phyloP scores from a whole-genome alignment of 2,888 invertebrate species.

The Allophyes oxyacanthae region DNA sequence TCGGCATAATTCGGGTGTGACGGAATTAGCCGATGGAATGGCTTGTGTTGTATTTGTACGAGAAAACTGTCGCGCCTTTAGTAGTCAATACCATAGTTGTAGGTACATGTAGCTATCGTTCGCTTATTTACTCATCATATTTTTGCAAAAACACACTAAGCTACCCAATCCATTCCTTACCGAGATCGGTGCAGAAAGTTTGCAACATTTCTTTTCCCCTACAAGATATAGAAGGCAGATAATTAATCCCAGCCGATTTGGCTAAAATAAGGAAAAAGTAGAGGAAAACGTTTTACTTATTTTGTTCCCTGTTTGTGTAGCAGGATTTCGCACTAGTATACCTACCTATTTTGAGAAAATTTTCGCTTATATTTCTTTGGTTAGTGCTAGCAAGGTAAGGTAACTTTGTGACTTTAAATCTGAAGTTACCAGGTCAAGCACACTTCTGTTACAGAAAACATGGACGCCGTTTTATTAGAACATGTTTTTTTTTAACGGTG shows the following conservation, averaged over 20 bases:
- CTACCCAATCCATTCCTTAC: constrained; percentile 4
- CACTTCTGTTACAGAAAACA: too few relatives aligned
- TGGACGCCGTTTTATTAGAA: too few relatives aligned
- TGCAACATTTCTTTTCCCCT: constrained; percentile 32
- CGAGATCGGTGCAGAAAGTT: not conserved
- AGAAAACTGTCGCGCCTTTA: too few relatives aligned
- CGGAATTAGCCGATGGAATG: too few relatives aligned
- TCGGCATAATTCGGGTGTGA: too few relatives aligned
- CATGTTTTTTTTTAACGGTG: too few relatives aligned
- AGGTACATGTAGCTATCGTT: not conserved
- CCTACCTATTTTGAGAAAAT: too few relatives aligned
- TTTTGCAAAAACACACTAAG: not conserved
- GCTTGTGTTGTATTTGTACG: too few relatives aligned
- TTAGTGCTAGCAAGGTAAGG: too few relatives aligned
- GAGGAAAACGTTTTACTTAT: constrained; percentile 39
- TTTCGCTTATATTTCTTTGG: not conserved
- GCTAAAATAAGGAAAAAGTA: constrained; percentile 63
- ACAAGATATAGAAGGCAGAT: constrained; percentile 58
- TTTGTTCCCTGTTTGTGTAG: constrained; percentile 16
- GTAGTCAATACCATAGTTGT: too few relatives aligned
- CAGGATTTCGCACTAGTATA: constrained; percentile 15
- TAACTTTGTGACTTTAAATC: too few relatives aligned
- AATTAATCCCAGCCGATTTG: constrained; percentile 71
- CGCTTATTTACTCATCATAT: not conserved
- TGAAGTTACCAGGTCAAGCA: too few relatives aligned